phyloP scores from a whole-genome alignment of 2,888 invertebrate genomes.

The Macrosoma leucophasiata region DNA sequence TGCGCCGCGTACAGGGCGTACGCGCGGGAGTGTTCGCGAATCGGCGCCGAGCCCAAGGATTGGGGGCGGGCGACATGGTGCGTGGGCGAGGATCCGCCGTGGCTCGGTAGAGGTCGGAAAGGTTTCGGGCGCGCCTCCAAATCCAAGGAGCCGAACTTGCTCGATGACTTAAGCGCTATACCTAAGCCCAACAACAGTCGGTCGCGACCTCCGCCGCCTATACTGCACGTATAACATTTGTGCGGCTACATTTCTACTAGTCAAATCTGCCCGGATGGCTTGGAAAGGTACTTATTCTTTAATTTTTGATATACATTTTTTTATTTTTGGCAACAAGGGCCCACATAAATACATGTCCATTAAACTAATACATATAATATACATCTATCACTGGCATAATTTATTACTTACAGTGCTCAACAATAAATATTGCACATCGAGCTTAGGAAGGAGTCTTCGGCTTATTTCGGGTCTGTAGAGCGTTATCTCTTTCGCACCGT shows the following conservation, averaged over 20 bases:
- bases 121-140: conserved; percentile 27
- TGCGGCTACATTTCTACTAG: conserved; percentile 56
- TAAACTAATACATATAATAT: too few relatives aligned
- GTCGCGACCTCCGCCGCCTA: conserved; percentile 63
- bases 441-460: too few relatives aligned
- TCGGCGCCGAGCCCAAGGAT: conserved; percentile 81
- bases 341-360: too few relatives aligned
- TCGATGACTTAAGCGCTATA: conserved; percentile 44
- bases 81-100: conserved; percentile 58
- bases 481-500: too few relatives aligned
- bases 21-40: conserved; percentile 87
- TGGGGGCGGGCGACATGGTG: conserved; percentile 85
- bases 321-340: too few relatives aligned
- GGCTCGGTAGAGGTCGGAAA: conserved; percentile 48
- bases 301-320: background rate
- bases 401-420: too few relatives aligned
- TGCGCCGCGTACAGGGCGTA: conserved; percentile 94
- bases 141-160: conserved; percentile 33
- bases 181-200: conserved; percentile 50
- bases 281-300: conserved; percentile 53
- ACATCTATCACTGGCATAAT: too few relatives aligned
- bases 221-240: conserved; percentile 47
- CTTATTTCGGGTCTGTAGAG: too few relatives aligned
- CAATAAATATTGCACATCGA: too few relatives aligned
- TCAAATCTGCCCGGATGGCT: conserved; percentile 64